Percentiles rank a stretch among this genome's conserved stretches.
Evolutionary conservation across 2,888 invertebrate species (phyloP).

Genomic region (Hirtodrosophila histrioides): DNA sequence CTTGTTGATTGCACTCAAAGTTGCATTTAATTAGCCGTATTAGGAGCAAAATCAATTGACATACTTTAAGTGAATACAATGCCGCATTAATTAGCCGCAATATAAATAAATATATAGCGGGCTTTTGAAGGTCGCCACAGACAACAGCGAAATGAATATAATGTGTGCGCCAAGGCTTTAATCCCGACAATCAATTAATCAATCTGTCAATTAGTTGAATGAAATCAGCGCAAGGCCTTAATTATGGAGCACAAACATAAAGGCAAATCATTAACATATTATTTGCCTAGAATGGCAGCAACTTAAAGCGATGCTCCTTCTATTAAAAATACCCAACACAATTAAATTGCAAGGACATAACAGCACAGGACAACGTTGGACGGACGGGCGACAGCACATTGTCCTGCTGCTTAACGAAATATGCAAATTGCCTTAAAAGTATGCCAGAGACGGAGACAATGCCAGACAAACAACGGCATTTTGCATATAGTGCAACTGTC

Average conservation of each 20-base stretch:
- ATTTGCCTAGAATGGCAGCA: slow-evolving; percentile 10
- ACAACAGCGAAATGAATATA: slow-evolving; percentile 4
- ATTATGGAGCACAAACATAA: slow-evolving; percentile 31
- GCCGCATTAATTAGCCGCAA: slow-evolving; percentile 8
- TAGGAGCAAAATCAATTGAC: not conserved
- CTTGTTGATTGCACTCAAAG: not conserved
- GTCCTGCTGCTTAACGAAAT: slow-evolving; percentile 67
- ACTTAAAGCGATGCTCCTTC: not conserved
- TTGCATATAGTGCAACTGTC: slow-evolving; percentile 80
- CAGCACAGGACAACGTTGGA: slow-evolving; percentile 3
- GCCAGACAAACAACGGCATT: slow-evolving; percentile 63
- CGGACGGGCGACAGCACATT: slow-evolving; percentile 1
- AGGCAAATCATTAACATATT: slow-evolving; percentile 45
- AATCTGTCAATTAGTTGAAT: slow-evolving; percentile 61
- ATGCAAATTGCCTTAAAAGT: slow-evolving; percentile 73
- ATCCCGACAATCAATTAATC: slow-evolving; percentile 49
- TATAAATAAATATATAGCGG: not conserved
- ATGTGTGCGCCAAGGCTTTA: slow-evolving; percentile 19
- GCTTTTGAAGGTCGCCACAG: slow-evolving; percentile 11
- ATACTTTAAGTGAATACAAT: not conserved
- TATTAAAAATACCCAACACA: slow-evolving; percentile 8
- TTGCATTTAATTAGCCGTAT: slow-evolving; percentile 10
- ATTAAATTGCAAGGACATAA: slow-evolving; percentile 38
- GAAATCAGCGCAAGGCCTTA: slow-evolving; percentile 24
- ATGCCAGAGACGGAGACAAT: slow-evolving; percentile 46